Evolutionary conservation across 2,797 vertebrate species (phyloP).

Genomic region (Chloroceryle inda): DNA sequence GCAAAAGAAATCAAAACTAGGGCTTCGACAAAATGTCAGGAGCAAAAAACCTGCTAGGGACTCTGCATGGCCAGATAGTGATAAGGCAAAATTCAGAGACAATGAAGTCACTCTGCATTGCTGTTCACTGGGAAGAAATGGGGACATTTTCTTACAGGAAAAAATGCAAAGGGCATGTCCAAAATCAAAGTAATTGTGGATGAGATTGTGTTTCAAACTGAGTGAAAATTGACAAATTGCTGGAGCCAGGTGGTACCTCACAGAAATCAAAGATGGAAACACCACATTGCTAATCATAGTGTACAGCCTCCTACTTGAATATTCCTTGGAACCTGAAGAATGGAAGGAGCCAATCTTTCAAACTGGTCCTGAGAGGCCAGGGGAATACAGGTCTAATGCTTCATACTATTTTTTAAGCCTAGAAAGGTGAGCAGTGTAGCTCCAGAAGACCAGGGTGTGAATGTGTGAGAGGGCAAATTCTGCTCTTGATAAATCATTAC

Average conservation of each 20-base stretch:
- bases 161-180: not conserved
- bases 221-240: not conserved
- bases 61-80: not conserved
- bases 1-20: not conserved
- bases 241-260: not conserved
- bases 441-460: not conserved
- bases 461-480: not conserved
- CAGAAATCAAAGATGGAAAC: not conserved
- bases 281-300: not conserved
- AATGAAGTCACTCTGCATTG: not conserved
- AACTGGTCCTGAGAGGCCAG: accelerated
- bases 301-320: not conserved
- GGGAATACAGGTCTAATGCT: not conserved
- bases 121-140: not conserved
- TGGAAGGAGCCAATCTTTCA: not conserved
- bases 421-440: not conserved
- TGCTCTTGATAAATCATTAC: not conserved
- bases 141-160: accelerated
- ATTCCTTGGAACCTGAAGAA: not conserved
- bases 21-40: not conserved
- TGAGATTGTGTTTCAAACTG: not conserved
- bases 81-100: not conserved
- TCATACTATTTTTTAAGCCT: not conserved
- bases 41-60: not conserved
- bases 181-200: not conserved